These are phyloP conservation scores for Epirrhoe tristata DNA, from an alignment of 2,888 invertebrate species.

Conservation along the genomic window DNA sequence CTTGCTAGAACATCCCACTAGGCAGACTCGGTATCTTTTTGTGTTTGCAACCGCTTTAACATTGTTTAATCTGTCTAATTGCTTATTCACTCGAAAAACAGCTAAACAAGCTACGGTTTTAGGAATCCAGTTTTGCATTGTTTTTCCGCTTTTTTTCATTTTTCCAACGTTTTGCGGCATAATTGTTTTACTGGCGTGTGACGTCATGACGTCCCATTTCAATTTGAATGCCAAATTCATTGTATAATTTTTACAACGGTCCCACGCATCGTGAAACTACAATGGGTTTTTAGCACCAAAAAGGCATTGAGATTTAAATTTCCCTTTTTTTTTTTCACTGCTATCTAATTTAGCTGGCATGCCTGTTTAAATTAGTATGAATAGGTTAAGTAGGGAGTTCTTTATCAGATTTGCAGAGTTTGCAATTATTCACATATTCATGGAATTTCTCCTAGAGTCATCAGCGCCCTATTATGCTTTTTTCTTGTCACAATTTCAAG, in stretches of 20 bases:
- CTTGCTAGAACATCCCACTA: too few species aligned
- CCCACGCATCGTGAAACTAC: slow-evolving; percentile 16
- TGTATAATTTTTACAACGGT: slow-evolving; percentile 57
- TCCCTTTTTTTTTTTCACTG: slow-evolving; percentile 14
- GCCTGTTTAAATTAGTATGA: slow-evolving; percentile 21
- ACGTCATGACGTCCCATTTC: slow-evolving; percentile 58
- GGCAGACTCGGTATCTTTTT: background rate
- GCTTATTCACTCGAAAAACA: slow-evolving; percentile 13
- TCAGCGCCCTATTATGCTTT: slow-evolving; percentile 14
- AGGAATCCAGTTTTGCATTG: slow-evolving; percentile 30
- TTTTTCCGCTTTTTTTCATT: slow-evolving; percentile 34
- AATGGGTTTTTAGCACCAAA: background rate
- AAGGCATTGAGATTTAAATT: background rate
- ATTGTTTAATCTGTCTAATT: slow-evolving; percentile 7
- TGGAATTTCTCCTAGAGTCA: slow-evolving; percentile 11
- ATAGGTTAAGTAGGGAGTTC: slow-evolving; percentile 8
- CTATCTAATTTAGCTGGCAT: slow-evolving; percentile 21
- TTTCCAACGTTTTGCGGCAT: slow-evolving; percentile 58
- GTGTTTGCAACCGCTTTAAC: background rate
- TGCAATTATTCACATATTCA: slow-evolving; percentile 7
- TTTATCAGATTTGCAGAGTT: slow-evolving; percentile 16
- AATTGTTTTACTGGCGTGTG: slow-evolving; percentile 61
- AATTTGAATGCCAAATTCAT: slow-evolving; percentile 56
- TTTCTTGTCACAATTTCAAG: background rate
- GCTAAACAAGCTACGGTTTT: slow-evolving; percentile 15